Percentiles rank a stretch among this genome's conserved stretches.
These are phyloP conservation scores for Xiphophorus hellerii DNA, from an alignment of 2,113 vertebrate species.

Conservation along the genomic window DNA sequence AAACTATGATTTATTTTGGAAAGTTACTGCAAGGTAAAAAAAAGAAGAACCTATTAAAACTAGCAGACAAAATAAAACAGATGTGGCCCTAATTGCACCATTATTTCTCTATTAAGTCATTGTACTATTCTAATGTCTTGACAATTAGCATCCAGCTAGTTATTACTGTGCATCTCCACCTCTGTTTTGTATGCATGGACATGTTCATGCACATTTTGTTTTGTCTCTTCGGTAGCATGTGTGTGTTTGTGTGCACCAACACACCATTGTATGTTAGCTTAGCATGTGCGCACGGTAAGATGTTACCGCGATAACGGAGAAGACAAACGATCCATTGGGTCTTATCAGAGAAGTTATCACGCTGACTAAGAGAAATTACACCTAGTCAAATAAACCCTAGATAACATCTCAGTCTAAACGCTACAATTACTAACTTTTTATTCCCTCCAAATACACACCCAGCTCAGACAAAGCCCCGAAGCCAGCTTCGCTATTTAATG, in stretches of 20 bases:
- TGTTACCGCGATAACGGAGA: slow-evolving; percentile 36
- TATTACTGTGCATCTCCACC: slow-evolving; percentile 6
- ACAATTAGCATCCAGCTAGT: slow-evolving; percentile 9
- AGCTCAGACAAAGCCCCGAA: slow-evolving; percentile 22
- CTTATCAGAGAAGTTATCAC: slow-evolving; percentile 49
- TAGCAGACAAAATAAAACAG: background rate
- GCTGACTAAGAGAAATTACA: slow-evolving; percentile 63
- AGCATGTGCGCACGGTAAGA: slow-evolving; percentile 19
- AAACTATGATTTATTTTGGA: too few species aligned
- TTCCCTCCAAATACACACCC: slow-evolving; percentile 14
- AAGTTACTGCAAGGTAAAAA: background rate
- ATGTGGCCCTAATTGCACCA: background rate
- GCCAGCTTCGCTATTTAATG: slow-evolving; percentile 58
- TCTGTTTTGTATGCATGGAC: slow-evolving; percentile 6
- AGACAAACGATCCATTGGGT: slow-evolving; percentile 64
- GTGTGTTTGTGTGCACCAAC: background rate
- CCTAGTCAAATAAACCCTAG: slow-evolving; percentile 57
- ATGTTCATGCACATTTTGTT: background rate
- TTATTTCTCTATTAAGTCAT: background rate
- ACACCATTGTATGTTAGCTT: background rate
- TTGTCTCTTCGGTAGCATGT: background rate
- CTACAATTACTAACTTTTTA: slow-evolving; percentile 51
- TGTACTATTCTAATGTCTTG: background rate
- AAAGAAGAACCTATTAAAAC: background rate
- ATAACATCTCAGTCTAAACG: slow-evolving; percentile 50